Percentiles rank a stretch among this genome's conserved stretches.
phyloP scores from a whole-genome alignment of 2,113 vertebrate species.

The Bubalus kerabau region DNA sequence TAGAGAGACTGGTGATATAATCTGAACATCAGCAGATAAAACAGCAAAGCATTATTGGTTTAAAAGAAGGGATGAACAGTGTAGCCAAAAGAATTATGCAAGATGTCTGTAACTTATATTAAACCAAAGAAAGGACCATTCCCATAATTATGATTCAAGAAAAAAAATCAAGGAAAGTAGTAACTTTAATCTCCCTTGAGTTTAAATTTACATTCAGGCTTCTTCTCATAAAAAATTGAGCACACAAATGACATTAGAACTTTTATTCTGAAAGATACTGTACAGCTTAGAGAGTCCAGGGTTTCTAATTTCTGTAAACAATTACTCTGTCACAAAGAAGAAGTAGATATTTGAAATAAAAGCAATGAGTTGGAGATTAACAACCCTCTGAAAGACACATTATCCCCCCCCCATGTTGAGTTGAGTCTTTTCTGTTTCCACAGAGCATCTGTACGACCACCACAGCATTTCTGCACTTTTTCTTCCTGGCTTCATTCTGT shows the following conservation, averaged over 20 bases:
- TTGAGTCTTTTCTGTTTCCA: conserved; percentile 65
- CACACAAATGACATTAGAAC: not conserved
- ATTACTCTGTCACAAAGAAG: not conserved
- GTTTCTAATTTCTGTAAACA: conserved; percentile 10
- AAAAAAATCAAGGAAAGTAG: conserved; percentile 22
- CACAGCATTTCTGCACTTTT: conserved; percentile 98
- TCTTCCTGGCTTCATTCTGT: conserved; percentile 99
- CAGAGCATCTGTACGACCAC: conserved; percentile 97
- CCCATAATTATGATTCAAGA: conserved; percentile 5
- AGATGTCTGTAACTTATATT: not conserved
- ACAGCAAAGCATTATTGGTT: conserved; percentile 39
- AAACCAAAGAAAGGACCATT: conserved; percentile 20
- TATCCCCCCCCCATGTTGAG: conserved; percentile 54
- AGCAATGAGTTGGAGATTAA: conserved; percentile 53
- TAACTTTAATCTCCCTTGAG: conserved; percentile 44
- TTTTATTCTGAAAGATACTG: not conserved
- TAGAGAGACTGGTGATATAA: conserved; percentile 43
- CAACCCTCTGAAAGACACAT: conserved; percentile 38
- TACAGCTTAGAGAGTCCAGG: not conserved
- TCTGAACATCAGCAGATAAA: conserved; percentile 53
- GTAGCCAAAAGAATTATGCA: conserved; percentile 33
- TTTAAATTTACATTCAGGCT: conserved; percentile 24
- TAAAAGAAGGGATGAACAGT: conserved; percentile 16
- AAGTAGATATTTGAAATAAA: conserved; percentile 42
- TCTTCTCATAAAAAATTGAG: conserved; percentile 10